Conservation (phyloP, 1,140 invertebrate species). For the Drosophila pseudoobscura region DNA sequence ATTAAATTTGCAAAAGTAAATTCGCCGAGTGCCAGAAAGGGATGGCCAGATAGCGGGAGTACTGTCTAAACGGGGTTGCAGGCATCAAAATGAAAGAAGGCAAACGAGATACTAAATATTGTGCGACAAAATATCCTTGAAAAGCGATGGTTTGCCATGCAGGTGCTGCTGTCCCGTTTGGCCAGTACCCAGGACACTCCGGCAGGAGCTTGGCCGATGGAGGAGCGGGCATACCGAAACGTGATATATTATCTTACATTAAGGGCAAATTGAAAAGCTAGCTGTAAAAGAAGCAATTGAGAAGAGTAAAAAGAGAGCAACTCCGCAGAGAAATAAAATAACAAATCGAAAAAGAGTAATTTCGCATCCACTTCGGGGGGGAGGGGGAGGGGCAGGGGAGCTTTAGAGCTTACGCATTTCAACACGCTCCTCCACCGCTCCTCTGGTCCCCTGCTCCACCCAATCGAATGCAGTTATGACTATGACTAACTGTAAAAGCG, state of each 20-base stretch:
- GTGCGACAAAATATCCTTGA: no score
- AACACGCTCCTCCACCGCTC: no score
- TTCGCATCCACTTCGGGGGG: slow-evolving; percentile 13
- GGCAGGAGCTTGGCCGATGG: no score
- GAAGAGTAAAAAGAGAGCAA: slow-evolving; percentile 15
- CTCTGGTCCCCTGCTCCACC: no score
- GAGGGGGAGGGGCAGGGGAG: neutral
- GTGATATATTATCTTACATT: slow-evolving; percentile 72
- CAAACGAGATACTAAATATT: no score
- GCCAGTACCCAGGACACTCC: no score
- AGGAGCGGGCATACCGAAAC: slow-evolving; percentile 28
- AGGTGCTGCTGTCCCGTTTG: no score
- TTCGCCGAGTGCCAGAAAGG: slow-evolving; percentile 10
- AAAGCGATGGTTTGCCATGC: no score
- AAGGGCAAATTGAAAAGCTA: slow-evolving; percentile 66
- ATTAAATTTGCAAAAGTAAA: slow-evolving; percentile 66
- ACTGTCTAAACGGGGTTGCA: neutral
- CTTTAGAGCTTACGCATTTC: slow-evolving; percentile 31
- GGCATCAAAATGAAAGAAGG: no score
- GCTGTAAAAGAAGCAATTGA: slow-evolving; percentile 19
- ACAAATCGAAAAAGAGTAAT: slow-evolving; percentile 19
- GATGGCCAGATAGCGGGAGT: slow-evolving; percentile 9
- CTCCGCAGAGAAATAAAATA: slow-evolving; percentile 23
- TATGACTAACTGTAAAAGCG: slow-evolving; percentile 39
- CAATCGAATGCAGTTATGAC: slow-evolving; percentile 29